phyloP scores from a whole-genome alignment of 1,140 invertebrate species.

The Saccostrea cuccullata region DNA sequence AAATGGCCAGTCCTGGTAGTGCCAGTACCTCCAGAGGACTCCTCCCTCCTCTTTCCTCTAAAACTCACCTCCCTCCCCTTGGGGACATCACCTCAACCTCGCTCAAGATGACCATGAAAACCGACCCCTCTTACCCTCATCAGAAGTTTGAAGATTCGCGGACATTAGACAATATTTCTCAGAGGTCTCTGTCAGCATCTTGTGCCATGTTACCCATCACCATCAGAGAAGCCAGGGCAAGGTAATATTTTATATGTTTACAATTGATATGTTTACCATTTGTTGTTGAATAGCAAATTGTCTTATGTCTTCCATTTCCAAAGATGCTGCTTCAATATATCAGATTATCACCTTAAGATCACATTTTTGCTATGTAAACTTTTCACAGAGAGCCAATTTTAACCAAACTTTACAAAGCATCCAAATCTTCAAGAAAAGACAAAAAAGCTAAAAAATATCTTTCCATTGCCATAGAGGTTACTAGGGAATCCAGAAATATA shows the following conservation, averaged over 20 bases:
- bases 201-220: conserved; percentile 67
- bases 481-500: too few species aligned
- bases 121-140: conserved; percentile 59
- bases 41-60: conserved; percentile 61
- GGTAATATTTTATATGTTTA: conserved; percentile 58
- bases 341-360: too few species aligned
- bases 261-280: too few species aligned
- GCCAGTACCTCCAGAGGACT: conserved; percentile 37
- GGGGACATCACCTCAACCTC: conserved; percentile 64
- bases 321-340: too few species aligned
- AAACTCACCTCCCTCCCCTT: conserved; percentile 63
- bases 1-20: conserved; percentile 42
- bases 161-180: conserved; percentile 63
- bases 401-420: too few species aligned
- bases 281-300: too few species aligned
- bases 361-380: too few species aligned
- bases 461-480: too few species aligned
- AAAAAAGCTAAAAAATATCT: too few species aligned
- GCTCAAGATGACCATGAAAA: conserved; percentile 67
- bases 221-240: conserved; percentile 73
- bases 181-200: conserved; percentile 66
- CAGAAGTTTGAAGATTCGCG: conserved; percentile 47
- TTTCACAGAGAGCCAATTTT: too few species aligned
- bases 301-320: too few species aligned
- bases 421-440: too few species aligned